These are phyloP conservation scores for Istiophorus platypterus DNA, from an alignment of 2,113 vertebrate species.

Conservation along the genomic window DNA sequence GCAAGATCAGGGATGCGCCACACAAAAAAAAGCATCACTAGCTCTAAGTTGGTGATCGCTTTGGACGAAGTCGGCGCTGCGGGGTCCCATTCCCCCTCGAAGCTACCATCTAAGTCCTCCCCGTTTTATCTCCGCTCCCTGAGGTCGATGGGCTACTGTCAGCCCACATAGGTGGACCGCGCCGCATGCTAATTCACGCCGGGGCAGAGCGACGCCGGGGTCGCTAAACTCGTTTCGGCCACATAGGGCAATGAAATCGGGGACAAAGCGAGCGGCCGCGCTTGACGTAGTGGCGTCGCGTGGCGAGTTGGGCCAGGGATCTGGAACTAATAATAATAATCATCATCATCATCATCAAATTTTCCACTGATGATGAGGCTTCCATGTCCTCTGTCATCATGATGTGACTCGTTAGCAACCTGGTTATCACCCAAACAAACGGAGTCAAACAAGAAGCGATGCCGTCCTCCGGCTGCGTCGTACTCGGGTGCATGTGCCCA, in stretches of 20 bases:
- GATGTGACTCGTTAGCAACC: neutral
- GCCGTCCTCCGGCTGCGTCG: no score
- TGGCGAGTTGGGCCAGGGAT: no score
- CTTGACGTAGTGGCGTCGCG: no score
- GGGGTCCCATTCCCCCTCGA: neutral
- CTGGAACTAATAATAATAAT: neutral
- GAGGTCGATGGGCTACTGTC: neutral
- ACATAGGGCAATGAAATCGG: neutral
- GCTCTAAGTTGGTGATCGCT: slow-evolving; percentile 7
- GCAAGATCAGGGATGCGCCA: neutral
- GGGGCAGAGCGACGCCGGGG: neutral
- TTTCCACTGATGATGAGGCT: neutral
- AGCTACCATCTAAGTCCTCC: slow-evolving; percentile 19
- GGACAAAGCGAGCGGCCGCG: no score
- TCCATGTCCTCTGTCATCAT: neutral
- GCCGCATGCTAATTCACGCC: slow-evolving; percentile 2
- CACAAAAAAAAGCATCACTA: neutral
- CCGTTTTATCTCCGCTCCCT: neutral
- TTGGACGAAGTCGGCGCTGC: neutral
- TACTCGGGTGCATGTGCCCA: no score
- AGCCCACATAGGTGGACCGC: slow-evolving; percentile 1
- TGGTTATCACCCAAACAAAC: neutral
- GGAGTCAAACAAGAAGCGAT: neutral
- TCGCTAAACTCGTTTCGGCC: neutral
- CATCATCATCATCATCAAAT: neutral